These are phyloP conservation scores for Andrena hattorfiana DNA, from an alignment of 2,888 invertebrate genomes.

Conservation along the genomic window DNA sequence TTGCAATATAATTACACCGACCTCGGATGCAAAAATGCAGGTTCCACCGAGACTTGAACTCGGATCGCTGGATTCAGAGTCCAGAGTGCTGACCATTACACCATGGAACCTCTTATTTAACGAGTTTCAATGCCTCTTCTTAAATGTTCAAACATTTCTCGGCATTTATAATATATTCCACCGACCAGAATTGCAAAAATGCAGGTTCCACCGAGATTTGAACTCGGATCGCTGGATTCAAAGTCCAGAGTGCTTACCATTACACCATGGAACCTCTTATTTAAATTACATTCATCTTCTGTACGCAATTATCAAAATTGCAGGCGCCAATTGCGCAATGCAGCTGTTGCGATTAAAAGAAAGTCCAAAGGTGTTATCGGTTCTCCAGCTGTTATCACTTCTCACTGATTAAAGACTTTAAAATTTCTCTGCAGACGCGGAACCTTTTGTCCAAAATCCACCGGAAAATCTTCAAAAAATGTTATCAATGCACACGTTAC, in stretches of 20 bases:
- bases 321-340: too few relatives aligned
- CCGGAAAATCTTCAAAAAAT: too few relatives aligned
- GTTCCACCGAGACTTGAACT: slow-evolving; percentile 92
- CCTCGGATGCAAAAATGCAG: slow-evolving; percentile 71
- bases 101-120: slow-evolving; percentile 87
- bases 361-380: neutral
- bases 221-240: slow-evolving; percentile 93
- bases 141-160: neutral
- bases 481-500: too few relatives aligned
- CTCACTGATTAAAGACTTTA: neutral
- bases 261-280: slow-evolving; percentile 89
- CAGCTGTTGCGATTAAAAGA: neutral
- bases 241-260: slow-evolving; percentile 92
- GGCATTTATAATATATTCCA: neutral
- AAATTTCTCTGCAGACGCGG: neutral
- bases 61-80: slow-evolving; percentile 92
- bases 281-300: slow-evolving; percentile 4
- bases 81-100: slow-evolving; percentile 92
- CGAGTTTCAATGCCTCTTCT: neutral
- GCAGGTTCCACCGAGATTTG: slow-evolving; percentile 91
- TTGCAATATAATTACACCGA: neutral
- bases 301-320: slow-evolving; percentile 10
- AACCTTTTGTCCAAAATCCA: neutral
- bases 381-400: neutral
- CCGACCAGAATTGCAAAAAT: slow-evolving; percentile 9